Base-by-base conservation (phyloP, 2,888 invertebrate genomes). In the Anoncus sp. region DNA sequence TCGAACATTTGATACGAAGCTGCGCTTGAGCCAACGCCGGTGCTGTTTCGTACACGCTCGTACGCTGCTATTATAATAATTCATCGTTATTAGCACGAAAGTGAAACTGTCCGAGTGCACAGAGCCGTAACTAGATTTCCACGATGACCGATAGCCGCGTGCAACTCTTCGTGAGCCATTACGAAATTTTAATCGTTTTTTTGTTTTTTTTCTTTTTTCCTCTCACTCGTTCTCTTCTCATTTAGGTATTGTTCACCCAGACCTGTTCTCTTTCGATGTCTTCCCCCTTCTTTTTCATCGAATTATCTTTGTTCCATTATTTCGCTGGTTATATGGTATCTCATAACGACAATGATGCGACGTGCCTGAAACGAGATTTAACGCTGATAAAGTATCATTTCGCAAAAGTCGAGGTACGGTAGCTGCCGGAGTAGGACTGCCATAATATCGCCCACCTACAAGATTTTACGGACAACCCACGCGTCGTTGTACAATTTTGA, bases 41-140 rank as follows among this genome's bases (percentile, higher is more conserved):
- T n/a, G n/a, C n/a, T n/a, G n/a, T 16, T 27, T 38, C 49, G 16
- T 63, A 60, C 62, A 47, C 63, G 53, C 66, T 74, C 69, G 71
- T 71, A 81, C 77, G 66, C 77, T 75, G 76, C 75, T 57, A 82
- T 85, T 84, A 84, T 72, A 82, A 85, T 84, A 85, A 86, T 86
- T 78, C 82, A 74, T 77, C 67, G 76, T 83, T 83, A 83, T 85
- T 84, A 84, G 73, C 82, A 76, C 82, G 83, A 87, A 87, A 87
- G 87, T 87, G 87, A 87, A 87, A 87, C 85, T 84, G 66, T 73
- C 71, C 80, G 71, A 47, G 77, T 76, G 76, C 86, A 79, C 79
- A 82, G 80, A 77, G 76, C 85, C 87, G 83, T 86, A 83, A 86
- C 86, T 74, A 84, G 82, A 83, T 85, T 78, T 84, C 77, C 76